Evolutionary conservation across 2,797 vertebrate species (phyloP).

Genomic region (Sebastes minor): DNA sequence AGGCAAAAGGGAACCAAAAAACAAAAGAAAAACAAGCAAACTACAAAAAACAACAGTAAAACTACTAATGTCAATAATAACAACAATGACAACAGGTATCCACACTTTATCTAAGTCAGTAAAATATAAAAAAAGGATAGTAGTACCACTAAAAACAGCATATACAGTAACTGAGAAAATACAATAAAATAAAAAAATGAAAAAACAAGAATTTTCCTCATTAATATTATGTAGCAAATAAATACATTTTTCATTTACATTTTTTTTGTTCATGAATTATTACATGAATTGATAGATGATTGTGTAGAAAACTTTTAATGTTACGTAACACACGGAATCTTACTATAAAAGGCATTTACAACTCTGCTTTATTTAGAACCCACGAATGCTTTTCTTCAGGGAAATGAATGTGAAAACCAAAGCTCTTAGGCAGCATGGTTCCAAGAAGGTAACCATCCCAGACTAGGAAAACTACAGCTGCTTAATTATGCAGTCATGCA

Average conservation of each 20-base stretch:
- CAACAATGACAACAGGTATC: not conserved
- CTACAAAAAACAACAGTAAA: not conserved
- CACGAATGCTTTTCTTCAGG: not conserved
- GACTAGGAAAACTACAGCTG: not conserved
- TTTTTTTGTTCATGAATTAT: not conserved
- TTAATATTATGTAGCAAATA: not conserved
- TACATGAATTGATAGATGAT: not conserved
- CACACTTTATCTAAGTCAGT: not conserved
- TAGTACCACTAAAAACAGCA: not conserved
- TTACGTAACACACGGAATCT: not conserved
- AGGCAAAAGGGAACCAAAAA: not conserved
- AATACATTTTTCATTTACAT: not conserved
- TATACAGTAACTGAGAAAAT: not conserved
- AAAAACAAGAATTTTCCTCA: not conserved
- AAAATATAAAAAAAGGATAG: not conserved
- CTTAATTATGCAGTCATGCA: conserved; percentile 43
- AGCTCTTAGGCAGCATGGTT: not conserved
- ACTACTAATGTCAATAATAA: not conserved
- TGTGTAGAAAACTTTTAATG: not conserved
- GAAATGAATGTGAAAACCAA: not conserved
- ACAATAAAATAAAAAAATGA: not conserved
- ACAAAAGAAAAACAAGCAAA: not conserved
- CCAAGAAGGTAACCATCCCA: not conserved
- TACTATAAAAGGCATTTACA: not conserved
- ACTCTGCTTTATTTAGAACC: not conserved